Conservation (phyloP, 1,140 invertebrate species). For the Drosophila parabipectinata region DNA sequence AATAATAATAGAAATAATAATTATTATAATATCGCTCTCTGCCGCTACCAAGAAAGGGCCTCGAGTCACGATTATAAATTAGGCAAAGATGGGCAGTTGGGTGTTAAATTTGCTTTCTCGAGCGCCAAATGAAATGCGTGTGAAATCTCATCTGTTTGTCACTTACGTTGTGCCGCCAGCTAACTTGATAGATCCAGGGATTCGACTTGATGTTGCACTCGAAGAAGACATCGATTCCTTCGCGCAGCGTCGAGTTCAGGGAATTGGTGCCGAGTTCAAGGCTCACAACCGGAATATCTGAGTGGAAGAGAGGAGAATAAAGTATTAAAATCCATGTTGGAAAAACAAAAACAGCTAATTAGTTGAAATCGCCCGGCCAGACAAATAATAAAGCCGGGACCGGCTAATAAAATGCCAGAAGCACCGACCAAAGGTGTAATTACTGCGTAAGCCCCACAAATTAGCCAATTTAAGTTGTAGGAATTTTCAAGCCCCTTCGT, state of each 20-base stretch:
- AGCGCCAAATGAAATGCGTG: neutral
- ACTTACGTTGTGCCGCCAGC: conserved; percentile 93
- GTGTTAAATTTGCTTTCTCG: neutral
- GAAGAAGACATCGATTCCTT: conserved; percentile 95
- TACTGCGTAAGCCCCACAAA: conserved; percentile 80
- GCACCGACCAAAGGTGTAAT: conserved; percentile 61
- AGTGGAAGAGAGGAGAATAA: conserved; percentile 30
- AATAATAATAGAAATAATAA: conserved; percentile 70
- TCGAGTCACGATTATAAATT: conserved; percentile 12
- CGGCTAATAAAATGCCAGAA: conserved; percentile 37
- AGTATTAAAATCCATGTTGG: neutral
- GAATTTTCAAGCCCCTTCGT: neutral
- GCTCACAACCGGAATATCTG: conserved; percentile 91
- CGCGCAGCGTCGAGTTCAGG: conserved; percentile 90
- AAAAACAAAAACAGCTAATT: conserved; percentile 27
- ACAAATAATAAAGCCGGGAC: conserved; percentile 47
- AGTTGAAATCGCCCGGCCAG: conserved; percentile 31
- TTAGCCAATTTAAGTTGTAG: conserved; percentile 78
- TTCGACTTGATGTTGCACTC: conserved; percentile 95
- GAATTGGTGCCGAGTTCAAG: conserved; percentile 91
- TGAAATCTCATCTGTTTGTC: conserved; percentile 12
- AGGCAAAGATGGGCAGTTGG: conserved; percentile 4
- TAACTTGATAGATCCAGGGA: conserved; percentile 93
- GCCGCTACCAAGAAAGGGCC: conserved; percentile 1
- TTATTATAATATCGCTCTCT: conserved; percentile 47